phyloP scores from a whole-genome alignment of 2,797 vertebrate genomes.

The Arnoldichthys spilopterus region DNA sequence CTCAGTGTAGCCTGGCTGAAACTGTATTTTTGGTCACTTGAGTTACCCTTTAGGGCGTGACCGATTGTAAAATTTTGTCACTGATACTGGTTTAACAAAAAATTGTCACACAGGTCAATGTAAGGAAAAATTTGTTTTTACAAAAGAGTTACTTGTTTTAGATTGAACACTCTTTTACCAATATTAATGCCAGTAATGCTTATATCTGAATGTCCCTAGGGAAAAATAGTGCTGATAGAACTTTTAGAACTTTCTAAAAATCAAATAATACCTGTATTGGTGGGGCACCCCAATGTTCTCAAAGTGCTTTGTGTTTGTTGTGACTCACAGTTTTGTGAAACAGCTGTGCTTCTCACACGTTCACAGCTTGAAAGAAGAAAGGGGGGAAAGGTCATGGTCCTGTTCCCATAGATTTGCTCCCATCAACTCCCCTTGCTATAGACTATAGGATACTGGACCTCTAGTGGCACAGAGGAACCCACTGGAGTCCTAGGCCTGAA shows the following conservation, averaged over 20 bases:
- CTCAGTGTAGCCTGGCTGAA: slow-evolving; percentile 62
- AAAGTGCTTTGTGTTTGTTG: slow-evolving; percentile 14
- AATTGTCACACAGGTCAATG: no score
- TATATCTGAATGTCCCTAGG: no score
- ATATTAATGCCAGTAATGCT: no score
- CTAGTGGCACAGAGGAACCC: slow-evolving; percentile 24
- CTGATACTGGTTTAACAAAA: neutral
- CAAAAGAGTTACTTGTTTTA: no score
- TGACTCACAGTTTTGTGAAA: slow-evolving; percentile 40
- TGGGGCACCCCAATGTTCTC: no score
- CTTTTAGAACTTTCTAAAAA: no score
- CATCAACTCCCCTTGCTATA: slow-evolving; percentile 19
- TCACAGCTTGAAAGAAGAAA: slow-evolving; percentile 2
- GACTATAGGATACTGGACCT: slow-evolving; percentile 19
- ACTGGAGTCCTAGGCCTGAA: slow-evolving; percentile 36
- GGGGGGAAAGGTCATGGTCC: slow-evolving; percentile 55
- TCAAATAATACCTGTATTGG: no score
- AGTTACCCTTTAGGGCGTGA: neutral
- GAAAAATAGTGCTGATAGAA: no score
- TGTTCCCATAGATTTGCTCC: slow-evolving; percentile 52
- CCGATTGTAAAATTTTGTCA: neutral
- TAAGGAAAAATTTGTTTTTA: no score
- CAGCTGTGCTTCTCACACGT: slow-evolving; percentile 23
- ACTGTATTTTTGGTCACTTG: slow-evolving; percentile 57
- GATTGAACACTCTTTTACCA: no score